Base-by-base conservation (phyloP, 2,797 vertebrate genomes). In the Eremophila alpestris region DNA sequence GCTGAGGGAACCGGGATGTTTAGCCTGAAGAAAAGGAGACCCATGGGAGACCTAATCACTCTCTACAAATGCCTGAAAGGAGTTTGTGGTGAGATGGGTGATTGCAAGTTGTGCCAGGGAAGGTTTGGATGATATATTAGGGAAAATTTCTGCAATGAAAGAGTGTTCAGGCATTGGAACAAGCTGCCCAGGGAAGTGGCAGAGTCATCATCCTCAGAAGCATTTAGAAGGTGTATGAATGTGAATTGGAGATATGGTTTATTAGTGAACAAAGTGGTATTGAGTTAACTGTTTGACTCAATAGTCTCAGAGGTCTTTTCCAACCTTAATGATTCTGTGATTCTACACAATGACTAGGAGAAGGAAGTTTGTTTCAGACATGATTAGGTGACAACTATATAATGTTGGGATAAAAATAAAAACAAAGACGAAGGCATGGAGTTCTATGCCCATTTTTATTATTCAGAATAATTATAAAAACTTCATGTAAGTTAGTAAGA, bases 211-310 rank as follows among this genome's bases (percentile, higher is more conserved):
- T 58, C 27, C 23, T 14, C 51, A 16, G 24, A 20, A 74, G 26
- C 17, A 14, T 13, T 67, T 30, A 36, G 41, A 74, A 54, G 26
- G 12, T 0, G 0, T 26, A 21, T 40, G 24, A 46, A 21, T 34
- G 13, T 69, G 60, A 21, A 29, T 1, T 48, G 48, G 15, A 13
- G 13, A 41, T 10, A 8, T 41, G 40, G 40, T 34, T 81, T 54
- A 30, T 21, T 34, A 26, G 34, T 36, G 34, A 55, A 20, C 34
- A 68, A 36, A 30, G 12, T 41, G 15, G 18, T 41, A 17, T 16
- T 10, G 30, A n/a, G 13, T 11, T 16, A 41, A 60, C 10, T 34
- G 10, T 16, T 40, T 45, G n/a, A 32, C 26, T 81, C 21, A 15
- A 32, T 52, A 19, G 14, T 32, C 34, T 24, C 41, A 55, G 40